Evolutionary conservation across 2,113 vertebrate genomes (phyloP).

Genomic region (Myocastor coypus): DNA sequence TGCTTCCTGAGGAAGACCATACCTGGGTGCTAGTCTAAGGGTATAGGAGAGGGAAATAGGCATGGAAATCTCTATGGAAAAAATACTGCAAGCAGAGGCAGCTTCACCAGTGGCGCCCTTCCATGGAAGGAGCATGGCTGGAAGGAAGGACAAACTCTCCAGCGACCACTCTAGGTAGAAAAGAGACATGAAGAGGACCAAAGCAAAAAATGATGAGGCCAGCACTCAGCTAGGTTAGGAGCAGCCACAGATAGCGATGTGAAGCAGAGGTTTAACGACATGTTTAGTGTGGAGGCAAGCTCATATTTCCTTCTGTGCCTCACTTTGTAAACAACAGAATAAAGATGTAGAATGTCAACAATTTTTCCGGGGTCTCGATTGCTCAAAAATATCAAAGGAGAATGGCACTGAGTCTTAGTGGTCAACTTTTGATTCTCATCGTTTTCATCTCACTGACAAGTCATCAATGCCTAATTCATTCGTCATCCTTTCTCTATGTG

Average conservation of each 20-base stretch:
- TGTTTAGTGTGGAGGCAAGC: neutral
- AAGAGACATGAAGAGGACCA: neutral
- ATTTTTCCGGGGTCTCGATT: neutral
- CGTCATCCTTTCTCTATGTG: neutral
- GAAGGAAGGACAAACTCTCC: neutral
- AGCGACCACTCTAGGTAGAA: neutral
- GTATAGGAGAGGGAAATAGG: neutral
- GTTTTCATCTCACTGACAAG: neutral
- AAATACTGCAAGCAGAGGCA: neutral
- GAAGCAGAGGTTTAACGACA: neutral
- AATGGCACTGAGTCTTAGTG: neutral
- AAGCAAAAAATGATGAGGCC: neutral
- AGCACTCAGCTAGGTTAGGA: neutral
- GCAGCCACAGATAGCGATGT: too few relatives aligned
- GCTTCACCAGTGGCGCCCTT: rapidly evolving
- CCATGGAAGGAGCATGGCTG: neutral
- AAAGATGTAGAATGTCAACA: neutral
- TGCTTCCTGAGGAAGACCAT: neutral
- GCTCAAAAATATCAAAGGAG: neutral
- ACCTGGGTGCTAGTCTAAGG: neutral
- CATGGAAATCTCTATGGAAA: neutral
- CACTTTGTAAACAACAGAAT: neutral
- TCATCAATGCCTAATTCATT: neutral
- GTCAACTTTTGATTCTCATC: neutral
- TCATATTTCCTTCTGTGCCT: neutral